Percentiles rank a stretch among this genome's conserved stretches.
phyloP scores from a whole-genome alignment of 2,888 invertebrate genomes.

The Archips xylosteana region DNA sequence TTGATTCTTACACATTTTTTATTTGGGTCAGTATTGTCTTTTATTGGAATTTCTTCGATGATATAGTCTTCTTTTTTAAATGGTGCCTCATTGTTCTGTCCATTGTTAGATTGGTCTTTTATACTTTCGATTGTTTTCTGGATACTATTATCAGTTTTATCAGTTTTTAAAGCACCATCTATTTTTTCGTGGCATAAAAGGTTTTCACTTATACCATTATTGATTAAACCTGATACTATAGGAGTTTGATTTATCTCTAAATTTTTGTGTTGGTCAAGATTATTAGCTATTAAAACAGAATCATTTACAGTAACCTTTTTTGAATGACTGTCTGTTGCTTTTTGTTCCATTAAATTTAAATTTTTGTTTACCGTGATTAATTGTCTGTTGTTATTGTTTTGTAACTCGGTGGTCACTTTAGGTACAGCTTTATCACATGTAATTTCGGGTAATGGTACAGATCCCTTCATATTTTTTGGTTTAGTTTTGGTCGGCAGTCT shows the following conservation, averaged over 20 bases:
- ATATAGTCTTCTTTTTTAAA: constrained; percentile 53
- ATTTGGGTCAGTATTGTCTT: constrained; percentile 49
- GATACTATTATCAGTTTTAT: background rate
- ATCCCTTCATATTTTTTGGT: background rate
- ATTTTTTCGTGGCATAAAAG: constrained; percentile 12
- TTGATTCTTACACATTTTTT: constrained; percentile 63
- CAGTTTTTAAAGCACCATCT: background rate
- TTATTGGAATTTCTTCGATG: constrained; percentile 59
- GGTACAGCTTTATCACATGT: background rate
- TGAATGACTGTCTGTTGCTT: background rate
- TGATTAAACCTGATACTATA: background rate
- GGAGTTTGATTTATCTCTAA: background rate
- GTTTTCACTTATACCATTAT: background rate
- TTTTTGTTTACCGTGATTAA: background rate
- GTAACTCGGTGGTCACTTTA: background rate
- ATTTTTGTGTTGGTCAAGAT: background rate
- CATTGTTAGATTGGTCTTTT: background rate
- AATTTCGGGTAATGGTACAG: background rate
- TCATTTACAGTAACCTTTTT: background rate
- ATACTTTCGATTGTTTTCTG: background rate
- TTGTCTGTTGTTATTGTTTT: background rate
- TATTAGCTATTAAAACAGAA: background rate
- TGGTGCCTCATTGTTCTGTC: constrained; percentile 42
- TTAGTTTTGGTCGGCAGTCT: background rate
- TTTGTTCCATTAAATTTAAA: background rate